Base-by-base conservation (phyloP, 1,140 invertebrate genomes). In the Trichonephila inaurata region DNA sequence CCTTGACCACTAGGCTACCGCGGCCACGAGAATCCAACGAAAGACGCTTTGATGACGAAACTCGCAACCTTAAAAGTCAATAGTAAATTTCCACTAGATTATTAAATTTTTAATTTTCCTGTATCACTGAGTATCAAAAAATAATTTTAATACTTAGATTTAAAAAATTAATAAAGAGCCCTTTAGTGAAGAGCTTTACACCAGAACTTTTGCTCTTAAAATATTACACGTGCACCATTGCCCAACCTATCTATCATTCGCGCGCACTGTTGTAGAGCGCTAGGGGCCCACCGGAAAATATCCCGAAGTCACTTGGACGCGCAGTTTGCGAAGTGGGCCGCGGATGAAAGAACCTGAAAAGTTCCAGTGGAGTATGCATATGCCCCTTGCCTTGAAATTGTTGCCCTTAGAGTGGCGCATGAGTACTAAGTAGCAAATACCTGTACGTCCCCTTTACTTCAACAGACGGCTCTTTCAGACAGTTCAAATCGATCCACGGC, bases 401-500 rank as follows among this genome's bases (percentile, higher is more conserved):
- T 72, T 61, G 24, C 58, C 69, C 72, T 90, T 60, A 51, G 40
- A 51, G 40, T 28, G 58, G 69, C 66, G 51, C 58, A 60, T 77
- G 40, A 81, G 69, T 81, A 90, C 69, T 72, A 60, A 77, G 51
- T 90, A 90, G 64, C 33, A 19, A 81, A 69, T 81, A 81, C 69
- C 66, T 81, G 69, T 77, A 81, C 44, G 28, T 33, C 28, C 89
- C 62, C n/a, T 77, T 58, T 77, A 90, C 51, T 77, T 72, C 66
- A 58, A 44, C 44, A 77, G 89, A 90, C 66, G 28, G 89, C 51
- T 44, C 66, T 60, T 77, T 77, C 89, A 90, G 89, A 90, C 89
- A 90, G 66, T 90, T 90, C 69, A 90, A 90, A 90, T 90, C 89
- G 89, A 90, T 90, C 89, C 89, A 90, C 28, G 28, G 66, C 72